Evolutionary conservation across 2,797 vertebrate species (phyloP).

Genomic region (Paguma larvata): DNA sequence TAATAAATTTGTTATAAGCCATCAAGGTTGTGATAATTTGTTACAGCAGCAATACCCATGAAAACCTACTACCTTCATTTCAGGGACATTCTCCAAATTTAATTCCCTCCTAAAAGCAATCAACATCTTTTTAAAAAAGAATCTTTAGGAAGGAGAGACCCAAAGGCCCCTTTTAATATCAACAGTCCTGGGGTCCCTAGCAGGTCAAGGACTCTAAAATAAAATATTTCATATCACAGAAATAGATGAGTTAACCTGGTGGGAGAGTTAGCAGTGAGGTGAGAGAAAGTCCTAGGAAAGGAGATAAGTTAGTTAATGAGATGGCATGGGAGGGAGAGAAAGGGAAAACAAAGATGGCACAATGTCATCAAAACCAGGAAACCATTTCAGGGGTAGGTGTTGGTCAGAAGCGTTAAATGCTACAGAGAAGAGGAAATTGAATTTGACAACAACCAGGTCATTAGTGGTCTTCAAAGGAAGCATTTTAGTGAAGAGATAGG

Average conservation of each 20-base stretch:
- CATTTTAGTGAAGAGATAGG: conserved; percentile 59
- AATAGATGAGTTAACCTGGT: background rate
- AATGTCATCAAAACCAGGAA: conserved; percentile 63
- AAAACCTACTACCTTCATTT: conserved; percentile 37
- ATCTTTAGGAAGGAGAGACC: background rate
- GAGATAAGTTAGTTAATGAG: background rate
- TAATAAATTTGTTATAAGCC: conserved; percentile 31
- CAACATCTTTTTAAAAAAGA: background rate
- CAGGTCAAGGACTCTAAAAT: conserved; percentile 25
- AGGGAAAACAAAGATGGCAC: background rate
- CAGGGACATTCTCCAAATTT: background rate
- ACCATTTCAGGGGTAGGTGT: conserved; percentile 67
- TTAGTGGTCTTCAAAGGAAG: conserved; percentile 78
- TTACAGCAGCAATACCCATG: background rate
- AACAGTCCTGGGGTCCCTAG: background rate
- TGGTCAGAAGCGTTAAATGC: conserved; percentile 70
- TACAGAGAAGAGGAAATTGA: conserved; percentile 75
- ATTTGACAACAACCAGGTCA: conserved; percentile 77
- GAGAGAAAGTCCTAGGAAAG: background rate
- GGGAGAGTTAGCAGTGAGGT: background rate
- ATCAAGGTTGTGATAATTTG: conserved; percentile 18
- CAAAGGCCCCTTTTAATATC: background rate
- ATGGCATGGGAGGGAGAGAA: background rate
- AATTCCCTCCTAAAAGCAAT: conserved; percentile 34
- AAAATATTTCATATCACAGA: conserved; percentile 25